Evolutionary conservation across 2,113 vertebrate species (phyloP), one percentile per base, ranked within the genome.

Genomic region (Anarrhichthys ocellatus): DNA sequence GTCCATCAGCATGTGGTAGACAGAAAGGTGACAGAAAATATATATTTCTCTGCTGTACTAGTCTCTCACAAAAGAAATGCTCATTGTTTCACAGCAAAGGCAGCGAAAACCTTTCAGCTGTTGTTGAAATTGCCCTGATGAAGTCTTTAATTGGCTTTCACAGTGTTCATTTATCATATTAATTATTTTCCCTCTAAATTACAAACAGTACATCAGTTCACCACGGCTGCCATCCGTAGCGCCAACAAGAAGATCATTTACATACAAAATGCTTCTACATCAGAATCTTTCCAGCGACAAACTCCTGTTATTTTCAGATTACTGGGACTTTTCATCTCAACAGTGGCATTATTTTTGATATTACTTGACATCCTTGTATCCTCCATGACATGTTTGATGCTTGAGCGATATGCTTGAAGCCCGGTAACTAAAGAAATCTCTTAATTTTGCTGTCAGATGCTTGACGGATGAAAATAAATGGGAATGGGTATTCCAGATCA

Each of bases 151-250:
- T 85, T 65, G 64, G 71, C 32, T 48, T 81, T 85, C 75, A 61
- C 38, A 0, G 71, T 69, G 73, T 80, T 68, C 34, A 89, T 85
- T 85, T 10, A 82, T 91, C 80, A 89, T 66, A 76, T 88, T 86
- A 87, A 89, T 92, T 89, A 85, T 89, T 85, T 86, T 76, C 66
- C 67, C 56, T 72, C 61, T 64, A 87, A 77, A 85, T 87, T 88
- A 68, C 83, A 87, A 87, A 85, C 85, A 92, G 83, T 82, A 52
- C 87, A 92, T 91, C 89, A 85, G 89, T 88, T 90, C 87, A 83
- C 83, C 85, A 80, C 81, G 85, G 85, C 89, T 89, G 81, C 87
- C 81, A 75, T 88, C 76, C 18, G 24, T 69, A 36, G 77, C 52
- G 2, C 46, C 81, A 83, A 82, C 76, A 81, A 78, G 66, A 42